Evolutionary conservation across 1,140 invertebrate species (phyloP).

Genomic region (Temnothorax nylanderi): DNA sequence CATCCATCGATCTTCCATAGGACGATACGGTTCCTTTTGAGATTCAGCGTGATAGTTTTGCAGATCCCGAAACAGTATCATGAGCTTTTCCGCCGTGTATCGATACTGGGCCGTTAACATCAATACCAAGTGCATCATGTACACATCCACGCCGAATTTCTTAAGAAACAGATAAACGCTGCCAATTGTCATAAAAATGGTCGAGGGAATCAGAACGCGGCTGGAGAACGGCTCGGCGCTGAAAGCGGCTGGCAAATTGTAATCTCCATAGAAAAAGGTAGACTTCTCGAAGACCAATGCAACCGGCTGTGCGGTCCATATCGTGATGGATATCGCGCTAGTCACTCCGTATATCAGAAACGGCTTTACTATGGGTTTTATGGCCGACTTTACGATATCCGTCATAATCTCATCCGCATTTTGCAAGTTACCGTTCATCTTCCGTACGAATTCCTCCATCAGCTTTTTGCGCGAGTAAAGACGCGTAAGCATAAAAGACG

Average conservation of each 20-base stretch:
- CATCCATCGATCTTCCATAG: not conserved
- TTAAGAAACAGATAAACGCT: conserved; percentile 1
- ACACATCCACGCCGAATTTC: conserved; percentile 69
- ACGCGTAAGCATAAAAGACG: not conserved
- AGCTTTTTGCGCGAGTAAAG: conserved; percentile 33
- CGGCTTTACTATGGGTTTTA: conserved; percentile 23
- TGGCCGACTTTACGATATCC: not conserved
- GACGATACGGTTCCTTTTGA: not conserved
- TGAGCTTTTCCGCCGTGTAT: conserved; percentile 53
- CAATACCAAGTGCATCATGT: conserved; percentile 68
- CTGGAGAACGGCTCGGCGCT: conserved; percentile 53
- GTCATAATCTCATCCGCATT: not conserved
- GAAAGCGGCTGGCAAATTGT: conserved; percentile 51
- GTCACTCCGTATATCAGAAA: conserved; percentile 51
- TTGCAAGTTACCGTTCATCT: conserved; percentile 27
- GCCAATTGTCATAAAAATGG: conserved; percentile 42
- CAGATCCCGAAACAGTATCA: conserved; percentile 1
- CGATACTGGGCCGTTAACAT: conserved; percentile 68
- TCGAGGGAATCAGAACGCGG: not conserved
- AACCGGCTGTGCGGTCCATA: conserved; percentile 43
- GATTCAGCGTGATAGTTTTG: not conserved
- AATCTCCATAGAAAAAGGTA: conserved; percentile 63
- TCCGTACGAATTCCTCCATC: conserved; percentile 37
- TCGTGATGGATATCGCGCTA: not conserved
- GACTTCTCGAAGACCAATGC: not conserved